A percentile compares a stretch with the other conserved stretches of the same genome.
Evolutionary conservation across 2,113 vertebrate genomes (phyloP).

Genomic region (Lepus americanus): DNA sequence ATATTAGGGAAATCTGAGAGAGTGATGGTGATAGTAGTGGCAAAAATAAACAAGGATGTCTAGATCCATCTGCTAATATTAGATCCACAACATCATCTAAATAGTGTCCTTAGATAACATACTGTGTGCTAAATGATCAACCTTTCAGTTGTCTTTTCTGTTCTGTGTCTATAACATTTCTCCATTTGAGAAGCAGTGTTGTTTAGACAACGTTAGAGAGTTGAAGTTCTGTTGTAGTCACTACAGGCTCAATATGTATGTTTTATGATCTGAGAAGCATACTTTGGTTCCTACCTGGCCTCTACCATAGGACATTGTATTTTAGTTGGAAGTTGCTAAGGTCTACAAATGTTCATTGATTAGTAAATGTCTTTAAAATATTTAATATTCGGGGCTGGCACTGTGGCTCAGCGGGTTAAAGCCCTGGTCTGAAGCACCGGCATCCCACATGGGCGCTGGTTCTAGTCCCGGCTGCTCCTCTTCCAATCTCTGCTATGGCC

Average conservation of each 20-base stretch:
- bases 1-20: neutral
- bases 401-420: too few species aligned
- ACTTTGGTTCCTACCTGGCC: neutral
- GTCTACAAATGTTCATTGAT: neutral
- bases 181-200: neutral
- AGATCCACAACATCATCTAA: neutral
- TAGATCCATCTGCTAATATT: neutral
- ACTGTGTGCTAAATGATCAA: neutral
- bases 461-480: too few species aligned
- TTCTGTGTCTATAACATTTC: neutral
- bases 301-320: neutral
- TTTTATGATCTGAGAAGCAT: conserved; percentile 12
- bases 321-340: conserved; percentile 9
- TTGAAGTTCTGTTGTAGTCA: neutral
- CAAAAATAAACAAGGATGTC: conserved; percentile 21
- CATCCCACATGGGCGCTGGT: too few species aligned
- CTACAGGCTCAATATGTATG: neutral
- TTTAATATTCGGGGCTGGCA: too few species aligned
- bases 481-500: too few species aligned
- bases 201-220: neutral
- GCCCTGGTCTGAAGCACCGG: too few species aligned
- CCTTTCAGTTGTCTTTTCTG: neutral
- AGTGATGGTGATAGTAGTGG: neutral
- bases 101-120: neutral
- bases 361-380: neutral